These are phyloP conservation scores for Platanista minor DNA, from an alignment of 2,113 vertebrate species.

Conservation along the genomic window DNA sequence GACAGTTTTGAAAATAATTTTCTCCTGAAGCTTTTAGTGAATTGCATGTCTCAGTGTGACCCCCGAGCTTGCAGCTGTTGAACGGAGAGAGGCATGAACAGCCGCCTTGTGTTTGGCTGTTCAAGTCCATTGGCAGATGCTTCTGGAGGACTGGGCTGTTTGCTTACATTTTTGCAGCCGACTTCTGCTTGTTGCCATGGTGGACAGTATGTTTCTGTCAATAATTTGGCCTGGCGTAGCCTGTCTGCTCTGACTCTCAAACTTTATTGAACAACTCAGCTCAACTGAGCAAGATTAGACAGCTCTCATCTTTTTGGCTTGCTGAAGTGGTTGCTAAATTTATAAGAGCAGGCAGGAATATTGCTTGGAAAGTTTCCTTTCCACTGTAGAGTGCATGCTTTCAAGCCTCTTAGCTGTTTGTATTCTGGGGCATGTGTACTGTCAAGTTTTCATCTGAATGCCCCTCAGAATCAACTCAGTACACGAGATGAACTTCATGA, in stretches of 20 bases:
- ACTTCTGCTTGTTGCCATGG: conserved; percentile 86
- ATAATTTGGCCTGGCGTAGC: conserved; percentile 82
- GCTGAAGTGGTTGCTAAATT: conserved; percentile 74
- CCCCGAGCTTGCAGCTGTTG: conserved; percentile 51
- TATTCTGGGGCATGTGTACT: conserved; percentile 40
- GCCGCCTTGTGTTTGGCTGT: conserved; percentile 74
- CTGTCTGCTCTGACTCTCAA: conserved; percentile 79
- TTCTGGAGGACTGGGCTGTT: conserved; percentile 77
- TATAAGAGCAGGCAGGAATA: conserved; percentile 66
- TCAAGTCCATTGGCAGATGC: conserved; percentile 78
- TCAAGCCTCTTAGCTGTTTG: conserved; percentile 37
- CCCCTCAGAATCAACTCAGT: conserved; percentile 39
- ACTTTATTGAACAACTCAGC: conserved; percentile 80
- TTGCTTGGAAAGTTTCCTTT: conserved; percentile 71
- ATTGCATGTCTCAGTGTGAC: conserved; percentile 65
- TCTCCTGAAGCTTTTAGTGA: conserved; percentile 44
- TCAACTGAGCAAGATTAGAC: conserved; percentile 79
- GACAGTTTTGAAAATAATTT: conserved; percentile 29
- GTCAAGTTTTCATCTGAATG: conserved; percentile 69
- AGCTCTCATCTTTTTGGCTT: conserved; percentile 79
- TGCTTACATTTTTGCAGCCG: conserved; percentile 83
- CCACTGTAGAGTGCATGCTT: conserved; percentile 26
- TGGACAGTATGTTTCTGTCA: conserved; percentile 83
- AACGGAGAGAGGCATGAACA: conserved; percentile 61
- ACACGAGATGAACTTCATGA: conserved; percentile 38